Evolutionary conservation across 2,888 invertebrate species (phyloP).

Genomic region (Lochmaea capreae): DNA sequence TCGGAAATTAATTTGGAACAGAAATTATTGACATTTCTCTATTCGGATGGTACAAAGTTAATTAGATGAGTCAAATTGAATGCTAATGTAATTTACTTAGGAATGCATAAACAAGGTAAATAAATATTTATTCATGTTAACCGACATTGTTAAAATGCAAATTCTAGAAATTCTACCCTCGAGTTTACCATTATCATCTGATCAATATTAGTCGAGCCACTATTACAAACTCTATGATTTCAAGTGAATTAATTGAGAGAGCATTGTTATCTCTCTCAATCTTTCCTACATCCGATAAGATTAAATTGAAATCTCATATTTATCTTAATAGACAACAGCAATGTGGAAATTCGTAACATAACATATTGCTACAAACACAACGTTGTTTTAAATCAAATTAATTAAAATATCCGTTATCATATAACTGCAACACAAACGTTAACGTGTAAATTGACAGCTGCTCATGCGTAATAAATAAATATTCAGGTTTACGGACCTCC

Average conservation of each 20-base stretch:
- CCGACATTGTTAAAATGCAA: slow-evolving; percentile 56
- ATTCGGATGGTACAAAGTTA: slow-evolving; percentile 40
- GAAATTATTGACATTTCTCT: slow-evolving; percentile 41
- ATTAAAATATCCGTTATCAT: too few species aligned
- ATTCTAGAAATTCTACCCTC: slow-evolving; percentile 53
- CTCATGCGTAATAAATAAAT: too few species aligned
- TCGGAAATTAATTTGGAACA: slow-evolving; percentile 44
- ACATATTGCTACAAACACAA: too few species aligned
- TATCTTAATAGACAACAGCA: neutral
- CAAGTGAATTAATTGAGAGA: slow-evolving; percentile 36
- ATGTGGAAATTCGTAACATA: neutral
- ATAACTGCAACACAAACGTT: too few species aligned
- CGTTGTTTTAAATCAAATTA: too few species aligned
- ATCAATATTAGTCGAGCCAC: slow-evolving; percentile 43
- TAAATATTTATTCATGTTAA: slow-evolving; percentile 56
- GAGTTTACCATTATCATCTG: slow-evolving; percentile 45
- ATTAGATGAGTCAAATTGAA: slow-evolving; percentile 52
- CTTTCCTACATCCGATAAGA: neutral
- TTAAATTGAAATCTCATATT: slow-evolving; percentile 7
- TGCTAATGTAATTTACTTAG: slow-evolving; percentile 54
- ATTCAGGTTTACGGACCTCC: too few species aligned
- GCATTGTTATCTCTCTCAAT: slow-evolving; percentile 10
- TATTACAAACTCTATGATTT: slow-evolving; percentile 43
- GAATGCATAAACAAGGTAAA: slow-evolving; percentile 54
- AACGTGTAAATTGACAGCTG: too few species aligned